Base-by-base conservation (phyloP, 2,888 invertebrate genomes). In the Agriopis marginaria region DNA sequence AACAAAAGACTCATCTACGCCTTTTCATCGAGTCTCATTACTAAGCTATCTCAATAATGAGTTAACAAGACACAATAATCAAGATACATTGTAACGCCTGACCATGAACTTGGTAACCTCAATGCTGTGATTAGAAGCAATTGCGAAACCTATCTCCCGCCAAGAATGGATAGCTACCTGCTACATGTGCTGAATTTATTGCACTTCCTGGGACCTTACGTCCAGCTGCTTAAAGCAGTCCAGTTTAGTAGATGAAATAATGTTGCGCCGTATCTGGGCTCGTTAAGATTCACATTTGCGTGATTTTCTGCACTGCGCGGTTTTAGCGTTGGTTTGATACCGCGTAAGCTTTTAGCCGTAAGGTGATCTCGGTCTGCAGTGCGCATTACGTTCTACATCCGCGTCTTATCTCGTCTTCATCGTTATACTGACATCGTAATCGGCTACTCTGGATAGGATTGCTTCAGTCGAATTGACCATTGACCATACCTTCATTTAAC, bases 61-160 rank as follows among this genome's bases (percentile, higher is more conserved):
- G 14, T 56, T n/a, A 45, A 58, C 58, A 58, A 45, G 58, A 58
- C 45, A 45, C n/a, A 32, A 47, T 42, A 12, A 47, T 45, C 47
- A 80, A 81, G 80, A 82, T 12, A 23, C 58, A 32, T 73, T 80
- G 71, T 81, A 79, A 82, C 74, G 39, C 14, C 49, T 85, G 89
- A 76, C 92, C 91, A 78, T 91, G 90, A 92, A 88, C 91, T 80
- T 80, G 6, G 45, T 75, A 83, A 84, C 85, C 87, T 86, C 84
- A 70, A 81, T 84, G 70, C 79, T 80, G 79, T 75, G n/a, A 83
- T 86, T 55, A 86, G 79, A 81, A 80, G 72, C 84, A 87, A 86
- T 89, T 86, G 85, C 77, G n/a, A n/a, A n/a, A 58, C 72, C 75
- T 23, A 23, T 23, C 0, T 2, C 76, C 75, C 45, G 76, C 79